Base-by-base conservation (phyloP, 2,113 vertebrate genomes). In the Marmota monax region DNA sequence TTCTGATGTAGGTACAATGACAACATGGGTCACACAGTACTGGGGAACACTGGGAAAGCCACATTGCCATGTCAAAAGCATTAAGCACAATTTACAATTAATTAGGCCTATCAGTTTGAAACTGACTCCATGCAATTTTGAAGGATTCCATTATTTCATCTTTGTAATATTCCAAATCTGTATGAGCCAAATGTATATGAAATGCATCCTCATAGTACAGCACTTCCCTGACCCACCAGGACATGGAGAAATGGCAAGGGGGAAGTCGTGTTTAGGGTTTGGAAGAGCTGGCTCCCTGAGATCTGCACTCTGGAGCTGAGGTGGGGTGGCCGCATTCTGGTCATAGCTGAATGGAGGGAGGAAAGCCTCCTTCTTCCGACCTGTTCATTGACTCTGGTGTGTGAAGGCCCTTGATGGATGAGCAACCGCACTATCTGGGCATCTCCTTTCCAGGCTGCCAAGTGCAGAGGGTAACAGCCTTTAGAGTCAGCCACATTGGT, bases 371-470 rank as follows among this genome's bases (percentile, higher is more conserved):
- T 94, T 18, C 97, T 56, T 84, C 99, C 98, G 95, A 99, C 99
- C 99, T 99, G 99, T 98, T 99, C 99, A 42, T 99, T 99, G 98
- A 99, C 99, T 98, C 99, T 99, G 90, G 99, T 99, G 97, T 99
- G 99, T 0, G 99, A 99, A 37, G 99, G 99, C 91, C 99, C 99
- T 77, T 99, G 99, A 98, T 99, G 99, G 95, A 99, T 99, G 97
- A 99, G 99, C 96, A 99, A 98, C 80, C 99, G 99, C 95, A 99
- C 99, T 85, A 99, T 99, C 74, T 99, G 99, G 87, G 99, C 99
- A 34, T 99, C 99, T 92, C 99, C 99, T 92, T 99, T 99, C 99
- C 99, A 99, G 0, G 99, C 99, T 7, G 99, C 99, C 98, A 99
- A 98, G 95, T 99, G 99, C 92, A 99, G 99, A 2, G 99, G 99